phyloP scores from a whole-genome alignment of 92 coral and sea anemone genomes.

The Epizoanthus illoricatus region DNA sequence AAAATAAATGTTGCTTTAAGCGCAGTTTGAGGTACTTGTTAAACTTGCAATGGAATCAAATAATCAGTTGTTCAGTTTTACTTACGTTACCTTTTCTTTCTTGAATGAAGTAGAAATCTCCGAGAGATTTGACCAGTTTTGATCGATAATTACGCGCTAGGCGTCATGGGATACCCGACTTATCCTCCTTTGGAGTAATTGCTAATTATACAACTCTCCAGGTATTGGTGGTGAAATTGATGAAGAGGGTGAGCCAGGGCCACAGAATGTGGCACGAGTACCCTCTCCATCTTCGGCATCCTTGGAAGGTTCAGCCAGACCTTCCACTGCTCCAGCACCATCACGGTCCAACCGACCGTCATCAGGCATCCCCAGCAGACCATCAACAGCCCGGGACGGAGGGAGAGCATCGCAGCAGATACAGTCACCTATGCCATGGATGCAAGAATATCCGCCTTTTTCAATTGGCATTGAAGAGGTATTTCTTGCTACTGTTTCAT shows the following conservation, averaged over 20 bases:
- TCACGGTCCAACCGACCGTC: slow-evolving; percentile 30
- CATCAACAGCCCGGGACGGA: slow-evolving; percentile 45
- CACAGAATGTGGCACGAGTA: slow-evolving; percentile 47
- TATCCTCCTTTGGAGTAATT: neutral
- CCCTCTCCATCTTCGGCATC: slow-evolving; percentile 39
- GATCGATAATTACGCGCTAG: no score
- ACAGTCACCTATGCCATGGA: slow-evolving; percentile 49
- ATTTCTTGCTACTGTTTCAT: neutral
- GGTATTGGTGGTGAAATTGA: slow-evolving; percentile 87
- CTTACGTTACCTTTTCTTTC: no score
- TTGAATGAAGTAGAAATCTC: no score
- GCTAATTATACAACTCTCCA: slow-evolving; percentile 22
- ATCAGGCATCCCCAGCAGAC: slow-evolving; percentile 52
- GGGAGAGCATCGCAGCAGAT: slow-evolving; percentile 13
- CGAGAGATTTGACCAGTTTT: no score
- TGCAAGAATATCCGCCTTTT: slow-evolving; percentile 51
- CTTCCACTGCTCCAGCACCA: slow-evolving; percentile 33
- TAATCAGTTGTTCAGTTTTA: no score
- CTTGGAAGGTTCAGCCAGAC: slow-evolving; percentile 24
- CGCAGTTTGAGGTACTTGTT: no score
- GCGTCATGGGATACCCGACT: no score
- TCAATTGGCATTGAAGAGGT: slow-evolving; percentile 95
- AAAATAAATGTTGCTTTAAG: no score
- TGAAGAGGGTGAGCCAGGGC: slow-evolving; percentile 50
- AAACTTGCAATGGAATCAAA: no score